A percentile compares a stretch with the other conserved stretches of the same genome.
These are phyloP conservation scores for Chalcis sispes DNA, from an alignment of 2,888 invertebrate genomes.

Conservation along the genomic window DNA sequence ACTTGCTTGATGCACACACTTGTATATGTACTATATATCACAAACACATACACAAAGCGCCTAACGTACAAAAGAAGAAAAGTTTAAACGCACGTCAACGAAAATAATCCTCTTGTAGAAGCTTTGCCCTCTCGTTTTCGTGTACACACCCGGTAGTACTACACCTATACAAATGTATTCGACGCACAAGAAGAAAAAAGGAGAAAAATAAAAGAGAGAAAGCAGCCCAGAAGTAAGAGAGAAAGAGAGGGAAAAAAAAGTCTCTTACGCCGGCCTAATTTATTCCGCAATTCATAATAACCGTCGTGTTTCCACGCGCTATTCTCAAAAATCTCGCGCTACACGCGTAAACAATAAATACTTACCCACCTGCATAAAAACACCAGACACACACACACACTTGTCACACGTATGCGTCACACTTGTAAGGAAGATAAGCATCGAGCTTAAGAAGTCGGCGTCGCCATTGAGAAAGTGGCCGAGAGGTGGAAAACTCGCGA, in stretches of 20 bases:
- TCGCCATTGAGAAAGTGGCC: background rate
- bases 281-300: slow-evolving; percentile 37
- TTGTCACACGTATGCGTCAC: too few species aligned
- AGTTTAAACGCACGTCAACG: slow-evolving; percentile 35
- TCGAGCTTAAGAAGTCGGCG: too few species aligned
- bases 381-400: too few species aligned
- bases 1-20: too few species aligned
- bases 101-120: slow-evolving; percentile 34
- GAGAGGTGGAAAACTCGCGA: slow-evolving; percentile 15
- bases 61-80: slow-evolving; percentile 21
- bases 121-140: background rate
- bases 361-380: too few species aligned
- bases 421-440: too few species aligned
- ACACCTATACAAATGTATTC: background rate
- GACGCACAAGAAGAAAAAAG: background rate
- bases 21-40: background rate
- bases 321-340: slow-evolving; percentile 18
- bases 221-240: background rate
- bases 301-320: slow-evolving; percentile 3
- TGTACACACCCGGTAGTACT: background rate
- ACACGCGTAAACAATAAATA: too few species aligned
- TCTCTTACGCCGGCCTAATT: slow-evolving; percentile 30
- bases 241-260: slow-evolving; percentile 10
- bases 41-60: background rate
- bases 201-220: background rate